These are phyloP conservation scores for Galaxea fascicularis DNA, from an alignment of 92 coral and sea anemone genomes.

Conservation along the genomic window DNA sequence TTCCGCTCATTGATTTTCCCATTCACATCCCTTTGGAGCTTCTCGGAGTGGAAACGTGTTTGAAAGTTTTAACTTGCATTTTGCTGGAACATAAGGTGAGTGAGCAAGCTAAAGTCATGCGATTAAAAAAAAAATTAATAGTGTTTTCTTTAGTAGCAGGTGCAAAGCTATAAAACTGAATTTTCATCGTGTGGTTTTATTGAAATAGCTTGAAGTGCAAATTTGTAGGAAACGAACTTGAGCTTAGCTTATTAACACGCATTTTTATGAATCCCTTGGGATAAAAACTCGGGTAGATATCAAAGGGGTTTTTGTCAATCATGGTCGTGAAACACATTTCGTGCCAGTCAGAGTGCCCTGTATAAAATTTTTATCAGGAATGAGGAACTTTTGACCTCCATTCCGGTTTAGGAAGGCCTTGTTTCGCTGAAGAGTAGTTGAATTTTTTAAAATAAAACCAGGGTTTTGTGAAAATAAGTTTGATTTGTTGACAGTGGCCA, in stretches of 20 bases:
- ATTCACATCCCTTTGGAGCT: slow-evolving; percentile 97
- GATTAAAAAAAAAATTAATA: slow-evolving; percentile 10
- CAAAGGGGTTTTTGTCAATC: background rate
- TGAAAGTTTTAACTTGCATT: slow-evolving; percentile 96
- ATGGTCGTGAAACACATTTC: background rate
- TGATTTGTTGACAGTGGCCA: slow-evolving; percentile 1
- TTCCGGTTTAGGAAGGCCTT: background rate
- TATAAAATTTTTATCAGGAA: slow-evolving; percentile 1
- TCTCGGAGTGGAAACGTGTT: slow-evolving; percentile 97
- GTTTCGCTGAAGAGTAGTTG: background rate
- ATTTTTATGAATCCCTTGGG: slow-evolving; percentile 13
- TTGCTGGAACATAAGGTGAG: slow-evolving; percentile 97
- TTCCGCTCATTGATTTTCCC: slow-evolving; percentile 95
- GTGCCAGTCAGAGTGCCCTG: background rate
- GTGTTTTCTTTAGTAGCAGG: slow-evolving; percentile 7
- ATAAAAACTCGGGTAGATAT: background rate
- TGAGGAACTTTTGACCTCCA: background rate
- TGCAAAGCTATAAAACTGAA: background rate
- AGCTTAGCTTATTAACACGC: background rate
- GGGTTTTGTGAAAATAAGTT: background rate
- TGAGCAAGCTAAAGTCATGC: background rate
- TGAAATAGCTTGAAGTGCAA: background rate
- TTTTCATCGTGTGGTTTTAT: background rate
- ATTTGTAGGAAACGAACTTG: background rate
- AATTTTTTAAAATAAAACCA: background rate